Evolutionary conservation across 64 coral and sea anemone species (phyloP).

Genomic region (Exaiptasia diaphana): DNA sequence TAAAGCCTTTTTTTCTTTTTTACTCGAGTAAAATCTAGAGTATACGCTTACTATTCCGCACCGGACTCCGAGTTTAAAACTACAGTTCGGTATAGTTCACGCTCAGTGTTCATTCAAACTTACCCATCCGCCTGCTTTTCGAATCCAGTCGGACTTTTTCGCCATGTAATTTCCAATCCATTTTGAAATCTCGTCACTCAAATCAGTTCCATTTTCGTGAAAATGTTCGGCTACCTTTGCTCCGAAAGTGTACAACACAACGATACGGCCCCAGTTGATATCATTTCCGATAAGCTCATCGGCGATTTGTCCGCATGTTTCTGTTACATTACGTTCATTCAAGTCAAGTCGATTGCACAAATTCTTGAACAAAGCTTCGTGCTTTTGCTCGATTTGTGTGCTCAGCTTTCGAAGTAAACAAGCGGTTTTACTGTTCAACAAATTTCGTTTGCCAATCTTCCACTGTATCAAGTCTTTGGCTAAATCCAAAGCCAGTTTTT

Average conservation of each 20-base stretch:
- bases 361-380: slow-evolving; percentile 76
- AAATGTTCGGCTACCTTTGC: slow-evolving; percentile 64
- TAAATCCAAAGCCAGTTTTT: slow-evolving; percentile 51
- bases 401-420: slow-evolving; percentile 41
- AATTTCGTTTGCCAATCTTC: slow-evolving; percentile 37
- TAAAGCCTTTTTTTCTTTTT: too few relatives aligned
- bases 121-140: slow-evolving; percentile 86
- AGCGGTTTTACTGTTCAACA: slow-evolving; percentile 29
- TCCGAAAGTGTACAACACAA: slow-evolving; percentile 62
- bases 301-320: slow-evolving; percentile 62
- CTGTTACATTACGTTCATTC: slow-evolving; percentile 24
- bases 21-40: too few relatives aligned
- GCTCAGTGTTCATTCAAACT: too few relatives aligned
- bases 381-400: slow-evolving; percentile 65
- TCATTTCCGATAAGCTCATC: slow-evolving; percentile 70
- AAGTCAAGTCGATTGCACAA: slow-evolving; percentile 71
- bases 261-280: slow-evolving; percentile 86
- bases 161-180: slow-evolving; percentile 77
- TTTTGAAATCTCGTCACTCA: slow-evolving; percentile 34
- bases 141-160: slow-evolving; percentile 57
- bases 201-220: slow-evolving; percentile 35
- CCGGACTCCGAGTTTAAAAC: too few relatives aligned
- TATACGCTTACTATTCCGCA: too few relatives aligned
- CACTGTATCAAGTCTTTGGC: slow-evolving; percentile 62
- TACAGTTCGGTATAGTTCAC: too few relatives aligned